Evolutionary conservation across 2,797 vertebrate species (phyloP), one percentile per base, ranked within the genome.

Genomic region (Peromyscus melanophrys): DNA sequence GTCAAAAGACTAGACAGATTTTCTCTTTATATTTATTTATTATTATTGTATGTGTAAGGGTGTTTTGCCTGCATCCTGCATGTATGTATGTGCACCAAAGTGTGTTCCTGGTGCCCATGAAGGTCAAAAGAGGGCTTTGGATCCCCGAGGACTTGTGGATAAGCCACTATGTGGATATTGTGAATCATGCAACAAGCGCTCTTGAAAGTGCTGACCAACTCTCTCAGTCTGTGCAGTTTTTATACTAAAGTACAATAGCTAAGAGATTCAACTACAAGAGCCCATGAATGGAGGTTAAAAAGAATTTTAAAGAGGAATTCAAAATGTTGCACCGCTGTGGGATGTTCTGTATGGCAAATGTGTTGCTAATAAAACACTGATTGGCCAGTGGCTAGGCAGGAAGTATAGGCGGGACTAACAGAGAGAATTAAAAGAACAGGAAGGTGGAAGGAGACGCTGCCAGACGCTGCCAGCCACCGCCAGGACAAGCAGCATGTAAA

Each of bases 261-360:
- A 5, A 95, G 55, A 80, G 96, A 95, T n/a, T 57, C 75, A 89
- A 93, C 52, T 31, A 52, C 29, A 92, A 25, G 10, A 63, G 81
- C 40, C 91, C 46, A 23, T 84, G 55, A 92, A 69, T 31, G 43
- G 57, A 78, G 55, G 61, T 14, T 92, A 17, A 80, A 92, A 90
- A 80, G 46, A 37, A 95, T 55, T 80, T 13, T 80, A 52, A 57
- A 80, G 31, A 80, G 77, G 19, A 81, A 37, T 55, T 37, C 2
- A 17, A 55, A 78, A 78, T 78, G 49, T 78, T 52, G 46, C 29
- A 78, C 55, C n/a, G n/a, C n/a, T n/a, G n/a, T n/a, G n/a, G n/a
- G n/a, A n/a, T n/a, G n/a, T n/a, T n/a, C n/a, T n/a, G n/a, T n/a
- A n/a, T n/a, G n/a, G n/a, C n/a, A n/a, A n/a, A n/a, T n/a, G n/a